Evolutionary conservation across 1,140 invertebrate species (phyloP), one percentile per base, ranked within the genome.

Genomic region (Vanessa atalanta): DNA sequence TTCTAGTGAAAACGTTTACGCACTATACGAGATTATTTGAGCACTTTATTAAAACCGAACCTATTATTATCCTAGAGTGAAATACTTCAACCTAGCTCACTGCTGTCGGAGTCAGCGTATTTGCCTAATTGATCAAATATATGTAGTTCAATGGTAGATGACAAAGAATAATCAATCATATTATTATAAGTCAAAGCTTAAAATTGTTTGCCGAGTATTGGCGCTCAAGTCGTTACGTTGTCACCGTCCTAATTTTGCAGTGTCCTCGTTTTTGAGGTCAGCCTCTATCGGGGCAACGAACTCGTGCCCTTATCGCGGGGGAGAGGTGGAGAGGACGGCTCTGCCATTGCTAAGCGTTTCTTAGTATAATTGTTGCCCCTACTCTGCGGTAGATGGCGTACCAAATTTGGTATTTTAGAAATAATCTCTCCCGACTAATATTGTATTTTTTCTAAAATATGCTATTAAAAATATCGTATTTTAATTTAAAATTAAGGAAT

Each of bases 221-320:
- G 91, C 89, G 87, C 77, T 91, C 80, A 76, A 88, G 91, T 90
- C 91, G 83, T 93, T 93, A 91, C 83, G 91, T 91, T 91, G 91
- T 89, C 91, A 91, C 86, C 91, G 91, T 90, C 91, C 91, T 93
- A 93, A 93, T 93, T 93, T 93, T 91, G 91, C 89, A 91, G 89
- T 91, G 91, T 91, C 91, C 91, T 93, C 91, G 91, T 93, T 93
- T 93, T 93, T 93, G 89, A 91, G 91, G 91, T 93, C 91, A 93
- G 89, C 86, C 83, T 90, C 81, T 90, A 91, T 88, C 85, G 88
- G 91, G 84, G 88, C 89, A 91, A 93, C 89, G 91, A 93, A 91
- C 91, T 87, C 88, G 84, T 93, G 91, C 91, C 91, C 91, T 93
- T 93, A 93, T 91, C 88, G 89, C 90, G 85, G 83, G 83, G 83